phyloP scores from a whole-genome alignment of 2,888 invertebrate genomes.

The Boloria selene region DNA sequence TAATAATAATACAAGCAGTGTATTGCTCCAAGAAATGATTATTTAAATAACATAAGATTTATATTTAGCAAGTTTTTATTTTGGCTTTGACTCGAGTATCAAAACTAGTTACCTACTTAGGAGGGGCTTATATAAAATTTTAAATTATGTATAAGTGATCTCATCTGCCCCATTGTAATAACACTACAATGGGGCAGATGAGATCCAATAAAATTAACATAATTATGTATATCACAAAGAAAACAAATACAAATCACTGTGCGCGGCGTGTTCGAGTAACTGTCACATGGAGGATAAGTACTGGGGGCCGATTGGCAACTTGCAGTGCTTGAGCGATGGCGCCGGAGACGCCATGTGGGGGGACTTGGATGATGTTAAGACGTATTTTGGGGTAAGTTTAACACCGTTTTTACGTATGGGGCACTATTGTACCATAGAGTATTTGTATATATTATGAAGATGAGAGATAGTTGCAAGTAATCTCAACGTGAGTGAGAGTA shows the following conservation, averaged over 20 bases:
- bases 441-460: too few relatives aligned
- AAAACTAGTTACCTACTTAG: too few relatives aligned
- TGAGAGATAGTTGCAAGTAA: too few relatives aligned
- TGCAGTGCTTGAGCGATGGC: slow-evolving; percentile 89
- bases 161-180: too few relatives aligned
- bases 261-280: slow-evolving; percentile 84
- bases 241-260: slow-evolving; percentile 85
- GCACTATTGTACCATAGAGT: background rate
- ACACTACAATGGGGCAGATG: background rate
- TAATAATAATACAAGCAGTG: too few relatives aligned
- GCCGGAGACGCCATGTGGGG: slow-evolving; percentile 93
- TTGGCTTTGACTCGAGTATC: too few relatives aligned
- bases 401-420: background rate
- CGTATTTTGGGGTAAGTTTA: slow-evolving; percentile 84
- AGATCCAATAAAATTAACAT: too few relatives aligned
- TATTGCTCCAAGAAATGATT: too few relatives aligned
- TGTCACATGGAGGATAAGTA: slow-evolving; percentile 89
- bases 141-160: too few relatives aligned
- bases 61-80: too few relatives aligned
- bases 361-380: slow-evolving; percentile 85
- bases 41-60: too few relatives aligned
- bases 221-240: slow-evolving; percentile 46
- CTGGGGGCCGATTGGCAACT: slow-evolving; percentile 91
- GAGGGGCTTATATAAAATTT: background rate
- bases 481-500: too few relatives aligned